Base-by-base conservation (phyloP, 2,888 invertebrate genomes). In the Phorcus lineatus region DNA sequence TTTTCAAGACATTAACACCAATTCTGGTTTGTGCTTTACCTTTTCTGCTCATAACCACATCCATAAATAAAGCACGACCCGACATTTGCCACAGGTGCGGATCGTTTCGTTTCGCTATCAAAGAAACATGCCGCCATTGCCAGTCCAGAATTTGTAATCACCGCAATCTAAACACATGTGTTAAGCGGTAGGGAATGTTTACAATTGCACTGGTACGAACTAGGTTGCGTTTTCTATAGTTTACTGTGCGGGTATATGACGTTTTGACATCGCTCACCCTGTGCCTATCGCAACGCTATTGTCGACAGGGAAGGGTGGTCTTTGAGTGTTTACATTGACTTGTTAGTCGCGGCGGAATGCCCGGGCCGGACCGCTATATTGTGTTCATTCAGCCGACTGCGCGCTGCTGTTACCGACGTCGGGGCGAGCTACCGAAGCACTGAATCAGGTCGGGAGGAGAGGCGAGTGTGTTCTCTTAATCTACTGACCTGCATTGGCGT, bases 81-180 rank as follows among this genome's bases (percentile, higher is more conserved):
- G 47, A 47, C 7, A 47, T 47, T 47, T 47, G 22, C 19, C 22
- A 57, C 57, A 57, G 57, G 22, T 57, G 40, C 70, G 70, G 70
- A 70, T 70, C 70, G 70, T 70, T 70, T 70, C 70, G 70, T 70
- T 70, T 70, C 70, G 70, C 36, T 70, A 70, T 70, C 36, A 36
- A 40, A 19, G 62, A 70, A 70, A 70, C 70, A 36, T 9, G 70
- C 70, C n/a, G 19, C 17, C 40, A 36, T 70, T n/a, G 70, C 40
- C 40, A 36, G 36, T 70, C 70, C 70, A 70, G 36, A 70, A 31
- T 70, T 70, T 70, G 31, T 70, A 70, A 70, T 70, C 70, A 70
- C 70, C 36, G 17, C 31, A 36, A 70, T 70, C 31, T 70, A 70
- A 70, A 70, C 70, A 70, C 70, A 70, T 70, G 70, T 70, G 70